Conservation (phyloP, 35 echinoderm and acorn worm species). For the Chiridota heheva region DNA sequence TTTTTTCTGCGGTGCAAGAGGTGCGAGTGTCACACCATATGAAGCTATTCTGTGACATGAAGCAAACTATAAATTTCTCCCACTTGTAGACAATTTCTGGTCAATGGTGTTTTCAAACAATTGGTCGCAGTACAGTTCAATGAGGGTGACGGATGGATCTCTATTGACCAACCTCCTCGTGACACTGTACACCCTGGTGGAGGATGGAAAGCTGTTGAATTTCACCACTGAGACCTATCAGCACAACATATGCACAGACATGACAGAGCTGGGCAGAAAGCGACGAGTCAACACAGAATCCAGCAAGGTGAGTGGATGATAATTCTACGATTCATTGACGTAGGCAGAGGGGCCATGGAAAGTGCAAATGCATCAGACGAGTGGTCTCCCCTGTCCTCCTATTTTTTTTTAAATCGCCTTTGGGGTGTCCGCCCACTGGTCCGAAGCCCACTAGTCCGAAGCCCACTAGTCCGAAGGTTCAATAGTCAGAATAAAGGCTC, state of each 20-base stretch:
- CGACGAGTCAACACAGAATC: not conserved
- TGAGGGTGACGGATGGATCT: conserved; percentile 68
- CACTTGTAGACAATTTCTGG: conserved; percentile 70
- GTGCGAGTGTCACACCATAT: too few relatives aligned
- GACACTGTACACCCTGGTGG: conserved; percentile 49
- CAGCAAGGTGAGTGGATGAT: too few relatives aligned
- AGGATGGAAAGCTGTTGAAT: conserved; percentile 31
- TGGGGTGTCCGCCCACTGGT: too few relatives aligned
- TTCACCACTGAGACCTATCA: conserved; percentile 57
- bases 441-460: too few relatives aligned
- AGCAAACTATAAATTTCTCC: not conserved
- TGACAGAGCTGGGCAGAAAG: conserved; percentile 35
- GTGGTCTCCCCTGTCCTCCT: too few relatives aligned
- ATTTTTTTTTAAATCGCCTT: too few relatives aligned
- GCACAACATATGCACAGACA: conserved; percentile 30
- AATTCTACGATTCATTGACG: too few relatives aligned
- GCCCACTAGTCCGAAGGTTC: too few relatives aligned
- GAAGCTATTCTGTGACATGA: not conserved
- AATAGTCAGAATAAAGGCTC: too few relatives aligned
- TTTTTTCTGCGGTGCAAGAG: too few relatives aligned
- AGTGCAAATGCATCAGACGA: too few relatives aligned
- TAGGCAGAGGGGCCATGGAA: too few relatives aligned
- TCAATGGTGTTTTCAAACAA: conserved; percentile 54
- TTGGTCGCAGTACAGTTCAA: conserved; percentile 71
- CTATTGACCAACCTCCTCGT: conserved; percentile 53